These are phyloP conservation scores for Brachionus koreanus DNA, from an alignment of 1,140 invertebrate species.

Conservation along the genomic window DNA sequence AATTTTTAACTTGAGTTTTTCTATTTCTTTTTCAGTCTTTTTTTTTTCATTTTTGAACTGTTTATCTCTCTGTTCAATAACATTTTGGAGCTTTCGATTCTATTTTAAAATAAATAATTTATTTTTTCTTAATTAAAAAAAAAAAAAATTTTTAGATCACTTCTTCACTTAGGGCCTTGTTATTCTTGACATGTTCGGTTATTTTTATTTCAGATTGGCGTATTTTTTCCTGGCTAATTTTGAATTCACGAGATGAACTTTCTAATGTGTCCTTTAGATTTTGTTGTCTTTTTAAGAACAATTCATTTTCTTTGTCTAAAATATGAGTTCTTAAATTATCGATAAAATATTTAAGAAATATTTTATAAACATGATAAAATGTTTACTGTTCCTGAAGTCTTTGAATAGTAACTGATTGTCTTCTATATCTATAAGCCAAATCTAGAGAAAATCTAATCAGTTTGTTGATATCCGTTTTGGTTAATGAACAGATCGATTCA, in stretches of 20 bases:
- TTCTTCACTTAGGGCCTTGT: neutral
- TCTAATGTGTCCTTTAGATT: slow-evolving; percentile 11
- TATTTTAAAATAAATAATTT: neutral
- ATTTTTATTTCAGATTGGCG: slow-evolving; percentile 19
- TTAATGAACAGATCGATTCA: neutral
- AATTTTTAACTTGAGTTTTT: slow-evolving; percentile 20
- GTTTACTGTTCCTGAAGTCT: slow-evolving; percentile 16
- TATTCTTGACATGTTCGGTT: neutral
- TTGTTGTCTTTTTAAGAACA: slow-evolving; percentile 17
- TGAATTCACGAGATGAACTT: neutral
- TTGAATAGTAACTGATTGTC: slow-evolving; percentile 15
- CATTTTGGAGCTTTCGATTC: neutral
- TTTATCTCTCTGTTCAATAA: slow-evolving; percentile 21
- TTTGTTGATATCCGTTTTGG: neutral
- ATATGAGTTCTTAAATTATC: neutral
- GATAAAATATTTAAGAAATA: neutral
- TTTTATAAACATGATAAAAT: neutral
- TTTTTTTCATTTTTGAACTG: slow-evolving; percentile 30
- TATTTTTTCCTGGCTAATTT: neutral
- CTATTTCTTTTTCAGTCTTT: slow-evolving; percentile 25
- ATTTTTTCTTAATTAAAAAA: neutral
- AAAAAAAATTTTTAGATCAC: neutral
- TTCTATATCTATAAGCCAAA: neutral
- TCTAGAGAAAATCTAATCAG: neutral
- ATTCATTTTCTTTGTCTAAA: slow-evolving; percentile 36